phyloP scores from a whole-genome alignment of 2,888 invertebrate species.

The Eristalis pertinax region DNA sequence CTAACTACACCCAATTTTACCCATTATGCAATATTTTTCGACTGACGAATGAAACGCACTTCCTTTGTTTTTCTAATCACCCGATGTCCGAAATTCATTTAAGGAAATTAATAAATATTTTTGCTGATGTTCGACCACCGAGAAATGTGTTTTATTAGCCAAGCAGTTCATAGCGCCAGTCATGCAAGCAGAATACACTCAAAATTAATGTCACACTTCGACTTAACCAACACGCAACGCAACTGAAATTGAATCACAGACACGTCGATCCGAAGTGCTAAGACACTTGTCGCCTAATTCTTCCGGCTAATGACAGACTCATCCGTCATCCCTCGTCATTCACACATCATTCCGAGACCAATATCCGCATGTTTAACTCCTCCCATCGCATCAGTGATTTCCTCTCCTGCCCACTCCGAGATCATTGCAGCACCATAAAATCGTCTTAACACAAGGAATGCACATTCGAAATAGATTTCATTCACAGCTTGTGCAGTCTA shows the following conservation, averaged over 20 bases:
- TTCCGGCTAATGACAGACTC: background rate
- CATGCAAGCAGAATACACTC: too few species aligned
- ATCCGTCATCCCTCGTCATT: background rate
- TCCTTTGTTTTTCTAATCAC: too few species aligned
- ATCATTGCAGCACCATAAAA: background rate
- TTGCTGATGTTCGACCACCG: too few species aligned
- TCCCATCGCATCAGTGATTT: background rate
- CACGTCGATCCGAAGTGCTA: background rate
- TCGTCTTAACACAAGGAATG: background rate
- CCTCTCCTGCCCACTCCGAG: background rate
- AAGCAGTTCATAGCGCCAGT: too few species aligned
- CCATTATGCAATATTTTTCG: too few species aligned
- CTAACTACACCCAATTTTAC: too few species aligned
- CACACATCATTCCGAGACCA: background rate
- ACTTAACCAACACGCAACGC: background rate
- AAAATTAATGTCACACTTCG: too few species aligned
- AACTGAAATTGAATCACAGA: background rate
- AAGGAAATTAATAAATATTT: too few species aligned
- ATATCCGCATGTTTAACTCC: background rate
- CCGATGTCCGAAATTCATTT: too few species aligned
- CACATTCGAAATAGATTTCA: conserved; percentile 32
- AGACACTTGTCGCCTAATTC: background rate
- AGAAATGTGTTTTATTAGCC: too few species aligned
- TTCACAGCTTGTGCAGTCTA: conserved; percentile 18
- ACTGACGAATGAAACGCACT: too few species aligned